These are phyloP conservation scores for Eupithecia subfuscata DNA, from an alignment of 2,888 invertebrate species.

Conservation along the genomic window DNA sequence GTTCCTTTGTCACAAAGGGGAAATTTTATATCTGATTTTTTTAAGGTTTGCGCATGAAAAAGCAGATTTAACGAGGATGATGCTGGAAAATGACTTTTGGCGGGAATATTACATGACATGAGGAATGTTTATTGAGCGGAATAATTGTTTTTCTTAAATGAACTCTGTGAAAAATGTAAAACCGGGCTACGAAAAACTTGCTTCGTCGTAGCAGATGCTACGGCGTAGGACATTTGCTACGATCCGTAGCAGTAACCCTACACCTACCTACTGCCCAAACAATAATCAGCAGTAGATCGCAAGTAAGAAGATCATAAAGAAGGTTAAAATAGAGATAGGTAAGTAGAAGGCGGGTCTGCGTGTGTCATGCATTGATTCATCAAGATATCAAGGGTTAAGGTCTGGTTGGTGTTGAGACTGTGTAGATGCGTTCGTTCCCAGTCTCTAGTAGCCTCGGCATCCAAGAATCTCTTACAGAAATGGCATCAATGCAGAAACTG, in stretches of 20 bases:
- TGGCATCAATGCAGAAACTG: background rate
- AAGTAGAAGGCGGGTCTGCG: no score
- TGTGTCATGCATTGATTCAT: no score
- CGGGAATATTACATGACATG: constrained; percentile 10
- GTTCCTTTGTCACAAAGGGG: constrained; percentile 40
- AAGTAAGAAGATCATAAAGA: no score
- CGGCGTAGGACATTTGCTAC: background rate
- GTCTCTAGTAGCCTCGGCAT: background rate
- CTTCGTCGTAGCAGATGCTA: background rate
- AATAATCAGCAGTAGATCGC: background rate
- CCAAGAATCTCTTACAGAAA: background rate
- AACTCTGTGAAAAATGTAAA: background rate
- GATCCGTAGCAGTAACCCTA: background rate
- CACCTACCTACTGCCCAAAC: background rate
- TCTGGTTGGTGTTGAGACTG: no score
- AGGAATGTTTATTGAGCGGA: constrained; percentile 20
- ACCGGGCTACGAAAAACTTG: background rate
- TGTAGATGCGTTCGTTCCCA: background rate
- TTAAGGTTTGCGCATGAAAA: constrained; percentile 34
- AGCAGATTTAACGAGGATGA: constrained; percentile 37
- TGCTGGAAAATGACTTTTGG: constrained; percentile 33
- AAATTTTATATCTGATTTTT: constrained; percentile 21
- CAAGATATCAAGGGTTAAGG: no score
- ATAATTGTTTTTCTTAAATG: constrained; percentile 12
- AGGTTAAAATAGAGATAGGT: no score